Evolutionary conservation across 2,797 vertebrate genomes (phyloP), one percentile per base, ranked within the genome.

Genomic region (Numenius phaeopus): DNA sequence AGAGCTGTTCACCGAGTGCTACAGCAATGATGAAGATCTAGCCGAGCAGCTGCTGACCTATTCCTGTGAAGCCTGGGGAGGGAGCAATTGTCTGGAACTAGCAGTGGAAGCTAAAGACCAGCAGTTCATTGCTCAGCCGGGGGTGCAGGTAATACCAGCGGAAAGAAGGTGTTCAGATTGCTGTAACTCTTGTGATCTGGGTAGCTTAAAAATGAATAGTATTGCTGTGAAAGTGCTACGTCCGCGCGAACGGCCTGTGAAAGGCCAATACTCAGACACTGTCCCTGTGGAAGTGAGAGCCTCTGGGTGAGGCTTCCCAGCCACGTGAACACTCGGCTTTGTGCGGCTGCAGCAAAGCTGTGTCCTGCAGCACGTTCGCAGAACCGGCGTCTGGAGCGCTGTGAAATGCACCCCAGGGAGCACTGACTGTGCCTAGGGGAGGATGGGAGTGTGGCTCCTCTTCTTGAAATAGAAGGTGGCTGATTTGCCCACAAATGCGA

Each of bases 1-100:
- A 98, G 98, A 98, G 90, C 92, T 98, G n/a, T 98, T 98, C 97
- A 98, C 98, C 0, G 98, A 98, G 95, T 98, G 98, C 66, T 98
- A 98, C 93, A 98, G 98, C 96, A 98, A 47, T 0, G 98, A 98
- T 0, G 98, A 98, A 27, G 98, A 98, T 2, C 64, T 98, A 57
- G 98, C 98, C 1, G 98, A 98, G 76, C 98, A 98, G 86, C 97
- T 98, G 67, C 97, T 98, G 37, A 97, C 98, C 16, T 98, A 98
- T 5, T 98, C 98, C 73, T 98, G 98, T 32, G 98, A 98, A 70
- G 98, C 98, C 64, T 98, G 98, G 98, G 98, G 98, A 6, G 98
- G 96, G 4, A 98, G 98, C 96, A 98, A 98, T 94, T 98, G 98
- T 8, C 87, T 98, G 89, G 98, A 98, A 23, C 96, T 98, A 27